A percentile compares a stretch with the other conserved stretches of the same genome.
Evolutionary conservation across 2,113 vertebrate species (phyloP).

Genomic region (Saccopteryx leptura): DNA sequence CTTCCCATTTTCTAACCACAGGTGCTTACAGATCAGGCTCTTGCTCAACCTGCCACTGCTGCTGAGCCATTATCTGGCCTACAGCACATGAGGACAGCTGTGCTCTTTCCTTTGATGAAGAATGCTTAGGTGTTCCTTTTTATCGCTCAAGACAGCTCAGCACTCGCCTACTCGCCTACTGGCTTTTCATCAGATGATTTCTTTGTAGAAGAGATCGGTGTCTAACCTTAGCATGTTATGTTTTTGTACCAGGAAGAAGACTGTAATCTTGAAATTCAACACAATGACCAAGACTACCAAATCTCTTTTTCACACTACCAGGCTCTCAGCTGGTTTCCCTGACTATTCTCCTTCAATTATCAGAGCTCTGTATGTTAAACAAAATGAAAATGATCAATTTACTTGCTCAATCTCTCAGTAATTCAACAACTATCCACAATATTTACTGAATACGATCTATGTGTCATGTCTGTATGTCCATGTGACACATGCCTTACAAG

Average conservation of each 20-base stretch:
- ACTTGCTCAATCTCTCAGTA: background rate
- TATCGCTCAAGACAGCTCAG: background rate
- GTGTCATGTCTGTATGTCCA: background rate
- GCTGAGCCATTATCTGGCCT: background rate
- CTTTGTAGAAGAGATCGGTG: background rate
- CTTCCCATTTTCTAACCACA: conserved; percentile 60
- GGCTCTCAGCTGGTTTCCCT: background rate
- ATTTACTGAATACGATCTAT: background rate
- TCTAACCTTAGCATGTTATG: background rate
- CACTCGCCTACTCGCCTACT: background rate
- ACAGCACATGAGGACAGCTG: background rate
- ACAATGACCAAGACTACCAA: background rate
- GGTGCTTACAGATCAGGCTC: conserved; percentile 32
- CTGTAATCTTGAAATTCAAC: background rate
- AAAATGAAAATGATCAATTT: background rate
- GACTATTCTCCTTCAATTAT: background rate
- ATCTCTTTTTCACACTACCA: background rate
- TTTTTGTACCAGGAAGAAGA: background rate
- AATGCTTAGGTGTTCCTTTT: background rate
- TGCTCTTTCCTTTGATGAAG: background rate
- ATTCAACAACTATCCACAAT: background rate
- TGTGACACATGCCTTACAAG: background rate
- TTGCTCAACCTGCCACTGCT: background rate
- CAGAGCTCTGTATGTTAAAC: background rate
- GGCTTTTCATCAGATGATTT: background rate